These are phyloP conservation scores for Morelia viridis DNA, from an alignment of 2,797 vertebrate species.

Conservation along the genomic window DNA sequence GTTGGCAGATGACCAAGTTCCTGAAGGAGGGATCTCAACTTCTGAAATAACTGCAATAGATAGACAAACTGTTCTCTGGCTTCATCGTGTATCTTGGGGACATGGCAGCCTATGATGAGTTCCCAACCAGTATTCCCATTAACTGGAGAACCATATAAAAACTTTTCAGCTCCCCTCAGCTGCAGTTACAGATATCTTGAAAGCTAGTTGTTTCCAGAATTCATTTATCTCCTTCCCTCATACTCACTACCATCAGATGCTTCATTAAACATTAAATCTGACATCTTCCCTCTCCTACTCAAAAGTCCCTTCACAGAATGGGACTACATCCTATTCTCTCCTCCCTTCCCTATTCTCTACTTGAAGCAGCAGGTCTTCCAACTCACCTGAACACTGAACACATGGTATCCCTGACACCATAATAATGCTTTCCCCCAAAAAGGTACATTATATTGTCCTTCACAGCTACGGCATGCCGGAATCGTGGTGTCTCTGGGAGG, in stretches of 20 bases:
- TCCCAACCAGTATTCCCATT: not conserved
- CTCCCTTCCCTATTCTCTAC: not conserved
- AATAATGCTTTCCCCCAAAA: constrained; percentile 88
- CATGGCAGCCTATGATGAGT: not conserved
- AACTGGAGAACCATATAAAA: not conserved
- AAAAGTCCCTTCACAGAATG: not conserved
- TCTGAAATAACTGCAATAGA: not conserved
- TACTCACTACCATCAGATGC: no score
- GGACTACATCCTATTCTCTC: not conserved
- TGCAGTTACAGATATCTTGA: not conserved
- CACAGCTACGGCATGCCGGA: constrained; percentile 78
- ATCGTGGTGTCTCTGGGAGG: constrained; percentile 81
- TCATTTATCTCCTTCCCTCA: not conserved
- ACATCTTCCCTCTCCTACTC: not conserved
- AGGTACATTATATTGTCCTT: constrained; percentile 78
- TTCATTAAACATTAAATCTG: not conserved
- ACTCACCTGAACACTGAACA: constrained; percentile 86
- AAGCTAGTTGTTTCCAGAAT: not conserved
- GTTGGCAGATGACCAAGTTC: not conserved
- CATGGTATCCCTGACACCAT: constrained; percentile 79
- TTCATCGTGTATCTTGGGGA: not conserved
- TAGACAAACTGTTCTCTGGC: not conserved
- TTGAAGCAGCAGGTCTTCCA: not conserved
- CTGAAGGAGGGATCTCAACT: not conserved
- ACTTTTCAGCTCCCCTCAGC: not conserved